Base-by-base conservation (phyloP, 2,888 invertebrate species). In the Agonum fuliginosum region DNA sequence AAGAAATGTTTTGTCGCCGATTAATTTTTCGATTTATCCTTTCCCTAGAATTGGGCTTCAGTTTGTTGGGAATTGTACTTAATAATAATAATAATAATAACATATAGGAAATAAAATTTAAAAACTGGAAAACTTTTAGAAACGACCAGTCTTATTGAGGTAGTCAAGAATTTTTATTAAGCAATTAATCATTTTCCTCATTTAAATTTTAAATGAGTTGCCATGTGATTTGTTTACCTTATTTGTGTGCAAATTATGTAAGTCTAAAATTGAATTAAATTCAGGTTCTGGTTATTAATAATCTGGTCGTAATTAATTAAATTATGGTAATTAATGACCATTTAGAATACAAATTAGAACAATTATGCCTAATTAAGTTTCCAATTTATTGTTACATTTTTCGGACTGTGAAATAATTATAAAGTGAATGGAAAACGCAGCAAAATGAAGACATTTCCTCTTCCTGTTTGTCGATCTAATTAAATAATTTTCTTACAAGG, bases 271-370 rank as follows among this genome's bases (percentile, higher is more conserved):
- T 62, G 58, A 62, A 62, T 62, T 14, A 17, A 62, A 62, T 30
- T 62, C 30, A 17, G 27, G 58, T 17, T 27, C 30, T 14, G 30
- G 17, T 30, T 62, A 62, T 30, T 62, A 62, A 62, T 30, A 62
- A 30, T 8, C 58, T 62, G 10, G 17, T 17, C 46, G 27, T 41
- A 67, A 67, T 67, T 41, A 67, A 67, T 67, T 67, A 37, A 37
- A 67, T 67, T 67, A 67, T 67, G 67, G 20, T 67, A 67, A 67
- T 67, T 67, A 67, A 41, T 2, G 19, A n/a, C 20, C 67, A 67
- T 67, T 67, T 67, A 41, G 8, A 67, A 20, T 67, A 67, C 41
- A 67, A 67, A 67, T 67, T 67, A 67, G 22, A 41, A 67, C 41
- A 67, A 67, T 67, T 67, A 67, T 67, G n/a, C 2, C 41, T 67